Percentiles rank a stretch among this genome's conserved stretches.
Evolutionary conservation across 2,797 vertebrate species (phyloP).

Genomic region (Molothrus aeneus): DNA sequence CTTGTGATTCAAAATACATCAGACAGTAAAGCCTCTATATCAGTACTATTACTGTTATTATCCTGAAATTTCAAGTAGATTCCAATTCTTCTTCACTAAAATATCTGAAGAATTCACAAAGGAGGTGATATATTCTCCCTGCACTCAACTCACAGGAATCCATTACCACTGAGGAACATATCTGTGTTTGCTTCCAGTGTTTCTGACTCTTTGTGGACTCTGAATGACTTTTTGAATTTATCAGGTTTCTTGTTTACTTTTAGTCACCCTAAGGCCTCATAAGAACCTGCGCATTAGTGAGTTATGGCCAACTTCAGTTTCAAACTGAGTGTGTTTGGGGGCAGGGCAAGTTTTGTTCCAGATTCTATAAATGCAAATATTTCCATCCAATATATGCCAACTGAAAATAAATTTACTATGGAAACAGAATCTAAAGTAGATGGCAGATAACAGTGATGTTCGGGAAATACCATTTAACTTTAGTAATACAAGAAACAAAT

Average conservation of each 20-base stretch:
- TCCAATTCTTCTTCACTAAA: neutral
- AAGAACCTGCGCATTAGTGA: neutral
- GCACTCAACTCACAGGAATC: neutral
- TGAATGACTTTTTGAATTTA: neutral
- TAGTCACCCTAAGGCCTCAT: neutral
- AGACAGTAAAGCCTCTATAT: neutral
- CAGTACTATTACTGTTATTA: neutral
- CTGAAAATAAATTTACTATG: neutral
- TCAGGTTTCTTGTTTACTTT: accelerated
- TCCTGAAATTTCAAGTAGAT: neutral
- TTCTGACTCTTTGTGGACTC: neutral
- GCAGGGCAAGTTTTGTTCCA: neutral
- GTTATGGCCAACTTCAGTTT: neutral
- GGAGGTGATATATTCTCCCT: neutral
- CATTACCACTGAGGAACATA: neutral
- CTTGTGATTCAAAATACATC: neutral
- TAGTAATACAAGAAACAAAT: neutral
- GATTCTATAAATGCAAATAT: neutral
- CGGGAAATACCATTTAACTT: neutral
- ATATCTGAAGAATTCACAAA: neutral
- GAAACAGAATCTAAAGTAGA: neutral
- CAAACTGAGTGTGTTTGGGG: neutral
- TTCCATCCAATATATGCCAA: neutral
- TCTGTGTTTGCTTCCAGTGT: neutral
- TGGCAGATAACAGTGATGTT: neutral